phyloP scores from a whole-genome alignment of 2,888 invertebrate species.

The Pteria penguin region DNA sequence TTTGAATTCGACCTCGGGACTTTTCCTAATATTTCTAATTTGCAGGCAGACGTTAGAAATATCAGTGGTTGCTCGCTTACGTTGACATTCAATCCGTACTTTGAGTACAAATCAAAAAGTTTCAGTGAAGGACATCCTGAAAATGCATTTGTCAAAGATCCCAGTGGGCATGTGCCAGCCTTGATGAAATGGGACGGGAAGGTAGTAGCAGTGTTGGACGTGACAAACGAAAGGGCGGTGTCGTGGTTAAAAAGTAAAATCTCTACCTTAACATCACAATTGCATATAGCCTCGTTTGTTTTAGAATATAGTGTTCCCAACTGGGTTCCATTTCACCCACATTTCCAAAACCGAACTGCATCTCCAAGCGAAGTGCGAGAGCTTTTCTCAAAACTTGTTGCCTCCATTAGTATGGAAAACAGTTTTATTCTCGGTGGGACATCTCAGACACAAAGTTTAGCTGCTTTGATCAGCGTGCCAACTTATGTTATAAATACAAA shows the following conservation, averaged over 20 bases:
- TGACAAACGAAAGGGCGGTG: slow-evolving; percentile 89
- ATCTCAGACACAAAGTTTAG: slow-evolving; percentile 87
- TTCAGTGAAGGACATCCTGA: slow-evolving; percentile 88
- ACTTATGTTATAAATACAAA: slow-evolving; percentile 92
- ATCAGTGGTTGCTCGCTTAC: slow-evolving; percentile 49
- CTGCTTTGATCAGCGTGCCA: slow-evolving; percentile 88
- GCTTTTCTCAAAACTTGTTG: slow-evolving; percentile 56
- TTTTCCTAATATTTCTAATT: slow-evolving; percentile 59
- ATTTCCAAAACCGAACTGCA: slow-evolving; percentile 50
- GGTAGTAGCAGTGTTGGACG: slow-evolving; percentile 88
- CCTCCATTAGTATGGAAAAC: slow-evolving; percentile 44
- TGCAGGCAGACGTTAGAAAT: slow-evolving; percentile 39
- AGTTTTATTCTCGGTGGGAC: slow-evolving; percentile 61
- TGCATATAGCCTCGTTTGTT: slow-evolving; percentile 91
- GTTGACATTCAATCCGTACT: slow-evolving; percentile 62
- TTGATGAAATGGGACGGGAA: slow-evolving; percentile 84
- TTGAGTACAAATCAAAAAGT: slow-evolving; percentile 80
- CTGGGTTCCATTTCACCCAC: slow-evolving; percentile 72
- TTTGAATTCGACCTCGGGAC: slow-evolving; percentile 84
- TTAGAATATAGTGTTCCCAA: slow-evolving; percentile 86
- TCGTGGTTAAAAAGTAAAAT: slow-evolving; percentile 88
- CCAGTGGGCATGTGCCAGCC: slow-evolving; percentile 80
- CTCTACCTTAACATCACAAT: slow-evolving; percentile 83
- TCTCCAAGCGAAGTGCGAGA: slow-evolving; percentile 54
- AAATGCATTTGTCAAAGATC: slow-evolving; percentile 64